phyloP scores from a whole-genome alignment of 2,888 invertebrate genomes.

The Clunio marinus region DNA sequence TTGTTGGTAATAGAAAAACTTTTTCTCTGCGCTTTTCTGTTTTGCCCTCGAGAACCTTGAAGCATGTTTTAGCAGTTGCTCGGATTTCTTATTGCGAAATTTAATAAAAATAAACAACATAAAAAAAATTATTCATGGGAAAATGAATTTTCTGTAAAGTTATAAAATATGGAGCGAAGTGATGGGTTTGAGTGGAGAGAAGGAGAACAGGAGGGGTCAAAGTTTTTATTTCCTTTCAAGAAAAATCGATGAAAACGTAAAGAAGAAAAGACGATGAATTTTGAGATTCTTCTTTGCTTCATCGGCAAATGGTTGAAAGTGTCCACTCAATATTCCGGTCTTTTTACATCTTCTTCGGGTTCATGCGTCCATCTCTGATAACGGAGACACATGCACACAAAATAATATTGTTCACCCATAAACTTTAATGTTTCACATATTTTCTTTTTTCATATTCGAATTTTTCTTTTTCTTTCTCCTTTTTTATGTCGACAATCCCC shows the following conservation, averaged over 20 bases:
- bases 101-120: conserved; percentile 33
- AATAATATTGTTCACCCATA: conserved; percentile 36
- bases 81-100: background rate
- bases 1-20: background rate
- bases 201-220: background rate
- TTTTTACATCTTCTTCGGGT: conserved; percentile 2
- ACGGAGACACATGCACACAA: conserved; percentile 28
- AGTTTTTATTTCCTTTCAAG: background rate
- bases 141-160: conserved; percentile 32
- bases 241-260: conserved; percentile 34
- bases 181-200: background rate
- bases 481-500: conserved; percentile 6
- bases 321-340: conserved; percentile 27
- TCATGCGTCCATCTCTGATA: conserved; percentile 33
- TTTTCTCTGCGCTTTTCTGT: background rate
- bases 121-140: conserved; percentile 33
- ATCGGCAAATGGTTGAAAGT: background rate
- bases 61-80: too few relatives aligned
- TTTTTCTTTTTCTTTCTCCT: conserved; percentile 8
- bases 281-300: conserved; percentile 19
- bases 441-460: conserved; percentile 30
- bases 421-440: conserved; percentile 37
- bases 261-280: too few relatives aligned
- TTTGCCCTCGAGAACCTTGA: conserved; percentile 8
- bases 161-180: conserved; percentile 21